A percentile compares a stretch with the other conserved stretches of the same genome.
phyloP scores from a whole-genome alignment of 2,797 vertebrate species.

The Lepidocolaptes lacrymiger region DNA sequence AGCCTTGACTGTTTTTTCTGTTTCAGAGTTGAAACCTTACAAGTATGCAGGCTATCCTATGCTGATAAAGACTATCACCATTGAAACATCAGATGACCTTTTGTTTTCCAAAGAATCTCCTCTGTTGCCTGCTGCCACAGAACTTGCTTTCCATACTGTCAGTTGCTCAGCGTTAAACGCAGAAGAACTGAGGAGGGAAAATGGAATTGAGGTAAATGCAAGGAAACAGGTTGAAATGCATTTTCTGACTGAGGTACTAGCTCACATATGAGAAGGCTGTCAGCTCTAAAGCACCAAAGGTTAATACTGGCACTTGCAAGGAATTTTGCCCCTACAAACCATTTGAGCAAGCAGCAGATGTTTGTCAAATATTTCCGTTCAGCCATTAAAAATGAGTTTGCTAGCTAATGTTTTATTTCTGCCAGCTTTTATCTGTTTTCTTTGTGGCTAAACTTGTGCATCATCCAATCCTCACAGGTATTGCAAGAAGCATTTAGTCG shows the following conservation, averaged over 20 bases:
- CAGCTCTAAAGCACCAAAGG: not conserved
- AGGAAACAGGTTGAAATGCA: not conserved
- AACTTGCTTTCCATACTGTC: conserved; percentile 96
- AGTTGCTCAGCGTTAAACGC: conserved; percentile 98
- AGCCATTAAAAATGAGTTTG: not conserved
- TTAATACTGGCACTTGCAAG: not conserved
- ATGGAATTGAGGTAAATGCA: conserved; percentile 89
- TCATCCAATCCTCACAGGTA: conserved; percentile 77
- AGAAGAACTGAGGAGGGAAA: conserved; percentile 97
- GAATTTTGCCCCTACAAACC: not conserved
- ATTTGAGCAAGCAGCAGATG: not conserved
- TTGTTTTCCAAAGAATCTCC: conserved; percentile 96
- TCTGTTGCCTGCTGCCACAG: conserved; percentile 90
- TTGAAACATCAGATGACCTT: conserved; percentile 92
- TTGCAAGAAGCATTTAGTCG: conserved; percentile 93
- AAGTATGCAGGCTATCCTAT: conserved; percentile 99
- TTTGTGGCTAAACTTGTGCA: not conserved
- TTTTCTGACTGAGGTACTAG: not conserved
- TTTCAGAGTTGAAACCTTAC: conserved; percentile 93
- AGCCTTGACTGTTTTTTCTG: not conserved
- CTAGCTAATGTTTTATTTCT: not conserved
- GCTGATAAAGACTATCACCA: conserved; percentile 97
- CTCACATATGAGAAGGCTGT: not conserved
- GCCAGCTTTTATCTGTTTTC: not conserved
- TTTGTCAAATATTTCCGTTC: not conserved